Evolutionary conservation across 2,797 vertebrate genomes (phyloP).

Genomic region (Phalloptychus januarius): DNA sequence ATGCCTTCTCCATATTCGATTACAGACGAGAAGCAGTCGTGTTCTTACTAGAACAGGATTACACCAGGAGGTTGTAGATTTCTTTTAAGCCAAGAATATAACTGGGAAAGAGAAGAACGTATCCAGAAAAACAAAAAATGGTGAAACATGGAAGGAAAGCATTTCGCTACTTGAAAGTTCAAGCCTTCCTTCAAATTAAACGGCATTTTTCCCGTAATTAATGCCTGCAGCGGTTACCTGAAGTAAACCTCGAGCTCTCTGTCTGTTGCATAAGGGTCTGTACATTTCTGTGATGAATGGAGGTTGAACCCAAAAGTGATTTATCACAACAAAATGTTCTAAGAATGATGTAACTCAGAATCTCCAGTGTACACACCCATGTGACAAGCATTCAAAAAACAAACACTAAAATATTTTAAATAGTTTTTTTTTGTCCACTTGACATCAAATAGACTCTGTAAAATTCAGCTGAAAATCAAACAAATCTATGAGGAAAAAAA

Average conservation of each 20-base stretch:
- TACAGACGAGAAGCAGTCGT: constrained; percentile 42
- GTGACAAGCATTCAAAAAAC: background rate
- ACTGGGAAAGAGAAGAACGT: background rate
- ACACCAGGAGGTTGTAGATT: constrained; percentile 22
- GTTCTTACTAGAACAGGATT: constrained; percentile 40
- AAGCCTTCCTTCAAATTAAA: background rate
- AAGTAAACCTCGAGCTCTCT: background rate
- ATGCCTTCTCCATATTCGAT: constrained; percentile 61
- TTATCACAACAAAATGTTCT: background rate
- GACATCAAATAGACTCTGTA: background rate
- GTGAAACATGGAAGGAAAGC: background rate
- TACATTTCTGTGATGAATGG: background rate
- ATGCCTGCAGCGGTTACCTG: background rate
- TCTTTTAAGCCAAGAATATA: constrained; percentile 12
- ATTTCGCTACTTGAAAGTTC: background rate
- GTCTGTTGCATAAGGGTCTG: background rate
- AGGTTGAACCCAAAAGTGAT: background rate
- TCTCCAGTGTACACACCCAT: background rate
- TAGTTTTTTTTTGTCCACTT: background rate
- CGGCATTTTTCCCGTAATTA: background rate
- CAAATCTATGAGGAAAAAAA: background rate
- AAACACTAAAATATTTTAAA: background rate
- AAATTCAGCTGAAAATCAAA: background rate
- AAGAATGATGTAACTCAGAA: background rate
- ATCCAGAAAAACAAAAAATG: background rate